Conservation (phyloP, 2,888 invertebrate genomes). For the Rotaria macrura region DNA sequence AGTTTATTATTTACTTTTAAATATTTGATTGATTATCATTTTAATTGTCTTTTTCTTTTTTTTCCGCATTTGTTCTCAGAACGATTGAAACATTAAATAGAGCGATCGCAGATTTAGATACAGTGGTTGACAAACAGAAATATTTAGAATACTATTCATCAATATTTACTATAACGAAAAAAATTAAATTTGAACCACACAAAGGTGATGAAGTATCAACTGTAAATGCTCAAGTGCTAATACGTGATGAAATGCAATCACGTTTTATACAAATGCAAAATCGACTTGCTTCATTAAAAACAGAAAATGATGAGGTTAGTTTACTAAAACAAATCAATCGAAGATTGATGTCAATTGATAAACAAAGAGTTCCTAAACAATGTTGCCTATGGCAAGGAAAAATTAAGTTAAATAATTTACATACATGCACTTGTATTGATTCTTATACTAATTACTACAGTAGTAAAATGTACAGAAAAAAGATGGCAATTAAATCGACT, state of each 20-base stretch:
- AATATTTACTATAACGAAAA: slow-evolving; percentile 76
- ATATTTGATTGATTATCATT: too few relatives aligned
- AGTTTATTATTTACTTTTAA: neutral
- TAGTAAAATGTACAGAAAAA: too few relatives aligned
- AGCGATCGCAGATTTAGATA: slow-evolving; percentile 67
- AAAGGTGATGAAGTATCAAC: slow-evolving; percentile 60
- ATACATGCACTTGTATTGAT: too few relatives aligned
- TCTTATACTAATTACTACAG: too few relatives aligned
- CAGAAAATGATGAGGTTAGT: slow-evolving; percentile 70
- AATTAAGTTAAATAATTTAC: neutral
- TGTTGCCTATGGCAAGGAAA: neutral
- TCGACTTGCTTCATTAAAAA: slow-evolving; percentile 67
- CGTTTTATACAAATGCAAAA: slow-evolving; percentile 68
- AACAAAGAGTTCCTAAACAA: neutral
- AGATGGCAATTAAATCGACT: too few relatives aligned
- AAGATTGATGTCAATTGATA: neutral
- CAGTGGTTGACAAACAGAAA: slow-evolving; percentile 72
- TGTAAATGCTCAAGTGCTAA: slow-evolving; percentile 64
- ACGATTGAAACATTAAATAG: slow-evolving; percentile 61
- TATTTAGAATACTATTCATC: slow-evolving; percentile 75
- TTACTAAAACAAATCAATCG: neutral
- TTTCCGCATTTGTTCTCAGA: neutral
- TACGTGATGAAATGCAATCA: slow-evolving; percentile 68
- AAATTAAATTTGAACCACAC: slow-evolving; percentile 71
- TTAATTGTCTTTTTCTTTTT: too few relatives aligned